Base-by-base conservation (phyloP, 2,888 invertebrate genomes). In the Morinoia aosen region DNA sequence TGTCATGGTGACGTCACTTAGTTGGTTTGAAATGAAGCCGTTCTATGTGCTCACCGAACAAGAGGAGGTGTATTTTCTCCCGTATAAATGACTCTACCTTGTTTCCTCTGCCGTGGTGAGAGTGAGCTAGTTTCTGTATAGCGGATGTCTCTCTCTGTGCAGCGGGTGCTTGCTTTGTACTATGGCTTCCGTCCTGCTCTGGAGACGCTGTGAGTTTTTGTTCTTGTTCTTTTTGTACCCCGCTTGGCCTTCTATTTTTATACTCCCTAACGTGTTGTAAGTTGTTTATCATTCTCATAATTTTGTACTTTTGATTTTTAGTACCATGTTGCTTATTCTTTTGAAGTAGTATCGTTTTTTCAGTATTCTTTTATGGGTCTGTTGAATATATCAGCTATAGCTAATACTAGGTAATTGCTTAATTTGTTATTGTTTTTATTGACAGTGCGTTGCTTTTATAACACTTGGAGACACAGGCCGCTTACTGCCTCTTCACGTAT, bases 151-250 rank as follows among this genome's bases (percentile, higher is more conserved):
- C 93, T 57, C 93, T 93, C 93, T 93, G 93, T 93, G 93, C 93
- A 93, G 93, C 57, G 39, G 76, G 57, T 48, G 90, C 93, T 93
- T 93, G 93, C 93, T 93, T 93, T 93, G 93, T 93, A 93, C 93
- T 93, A 93, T 93, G 93, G 93, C 93, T 93, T 93, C 93, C 57
- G 93, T 93, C 33, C 58, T 57, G 93, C 57, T 93, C 93, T 93
- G 57, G 93, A 58, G 57, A 12, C 57, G 57, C 93, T 48, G 93
- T 93, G 57, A 93, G 93, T 93, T 48, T 93, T 48, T 90, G 14
- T 90, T 40, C 11, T 10, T 90, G 90, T 48, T 90, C 40, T 48
- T 90, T 40, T 90, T 90, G 14, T 40, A 39, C 39, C 33, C 8
- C 33, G 76, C 25, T 33, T 33, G 10, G 25, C 33, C 25, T 16